Evolutionary conservation across 2,113 vertebrate genomes (phyloP), one percentile per base, ranked within the genome.

Genomic region (Austrofundulus limnaeus): DNA sequence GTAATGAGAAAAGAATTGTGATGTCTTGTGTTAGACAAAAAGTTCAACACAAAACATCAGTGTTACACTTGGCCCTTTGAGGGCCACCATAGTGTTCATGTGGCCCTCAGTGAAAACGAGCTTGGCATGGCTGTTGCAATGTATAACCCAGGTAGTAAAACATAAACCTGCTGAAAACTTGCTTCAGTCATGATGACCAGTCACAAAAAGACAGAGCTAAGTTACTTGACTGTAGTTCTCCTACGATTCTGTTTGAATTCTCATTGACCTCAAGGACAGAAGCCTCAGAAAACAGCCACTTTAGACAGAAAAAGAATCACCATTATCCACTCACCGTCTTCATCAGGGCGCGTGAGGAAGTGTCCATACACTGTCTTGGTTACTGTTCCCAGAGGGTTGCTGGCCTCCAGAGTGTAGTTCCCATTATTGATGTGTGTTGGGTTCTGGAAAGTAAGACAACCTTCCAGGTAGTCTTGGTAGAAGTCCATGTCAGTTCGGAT

Each of bases 381-480:
- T 85, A 94, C 94, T 0, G 92, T 92, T 52, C 97, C 97, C 72
- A 98, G 78, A 0, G 91, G 81, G 87, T 99, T 99, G 75, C 90
- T 93, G 55, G 95, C 97, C 71, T 96, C 90, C 39, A 99, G 93
- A 0, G 97, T 99, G 85, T 98, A 99, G 92, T 99, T 97, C 72
- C 97, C 97, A 0, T 99, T 99, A 90, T 99, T 94, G 78, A 95
- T 93, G 87, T 99, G 96, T 0, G 97, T 98, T 21, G 97, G 97
- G 80, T 97, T 96, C 85, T 95, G 93, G 86, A 99, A 96, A 65
- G 91, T 95, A 79, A 99, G 91, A 58, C 97, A 99, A 57, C 97
- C 97, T 86, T 99, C 95, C 0, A 95, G 90, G 37, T 94, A 92
- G 75, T 98, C 95, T 17, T 94, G 94, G 89, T 95, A 95, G 37